Evolutionary conservation across 92 coral and sea anemone species (phyloP), one percentile per base, ranked within the genome.

Genomic region (Phenganax marumi): DNA sequence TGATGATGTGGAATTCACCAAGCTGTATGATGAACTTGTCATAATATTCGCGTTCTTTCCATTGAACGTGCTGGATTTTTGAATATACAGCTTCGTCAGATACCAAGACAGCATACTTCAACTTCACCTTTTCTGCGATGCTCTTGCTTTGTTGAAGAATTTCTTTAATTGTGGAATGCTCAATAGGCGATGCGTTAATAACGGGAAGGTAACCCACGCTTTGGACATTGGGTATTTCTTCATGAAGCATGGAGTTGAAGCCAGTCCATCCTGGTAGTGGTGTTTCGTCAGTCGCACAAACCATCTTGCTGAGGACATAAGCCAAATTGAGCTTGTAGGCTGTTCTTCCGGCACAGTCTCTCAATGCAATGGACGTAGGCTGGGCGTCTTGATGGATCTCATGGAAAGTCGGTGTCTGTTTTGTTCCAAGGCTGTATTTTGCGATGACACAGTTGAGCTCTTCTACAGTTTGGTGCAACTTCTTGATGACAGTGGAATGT

Each of bases 1-100:
- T 85, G 14, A 70, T 85, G 65, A 60, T 60, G 47, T 85, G 88
- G 71, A 85, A 85, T 57, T 62, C 80, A 24, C 88, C 88, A 77
- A 85, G 84, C 57, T 79, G 77, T 13, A 85, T 70, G 39, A 79
- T 48, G 69, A 85, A 76, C 76, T 63, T 49, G 52, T 85, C 54
- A 51, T 76, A 76, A 49, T 52, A 79, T 5, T 72, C 70, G 47
- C 60, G 17, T 22, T 85, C 76, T 65, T 85, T 85, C 88, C 88
- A 78, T 25, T 84, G 73, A 49, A 85, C 84, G 23, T 76, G 84
- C 68, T 84, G 84, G 24, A 63, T 66, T 48, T 84, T 84, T 26
- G 83, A 80, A 19, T 84, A 84, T n/a, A 76, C 58, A 51, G 78
- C 88, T 50, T 85, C 84, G 60, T 53, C 80, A 68, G 60, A 82